Evolutionary conservation across 1,140 invertebrate species (phyloP), one percentile per base, ranked within the genome.

Genomic region (Adoxophyes honmai): DNA sequence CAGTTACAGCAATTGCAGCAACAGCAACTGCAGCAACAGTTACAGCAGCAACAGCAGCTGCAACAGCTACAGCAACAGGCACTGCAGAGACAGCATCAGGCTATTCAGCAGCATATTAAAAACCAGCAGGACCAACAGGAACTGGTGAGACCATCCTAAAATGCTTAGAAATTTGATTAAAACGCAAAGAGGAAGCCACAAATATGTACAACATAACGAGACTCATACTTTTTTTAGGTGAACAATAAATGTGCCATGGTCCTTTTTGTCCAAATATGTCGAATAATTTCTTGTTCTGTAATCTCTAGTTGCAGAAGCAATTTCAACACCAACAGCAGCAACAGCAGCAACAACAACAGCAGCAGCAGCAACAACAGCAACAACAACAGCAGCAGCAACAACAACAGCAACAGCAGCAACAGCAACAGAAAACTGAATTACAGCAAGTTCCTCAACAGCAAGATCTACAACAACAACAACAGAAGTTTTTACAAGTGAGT

Each of bases 1-100:
- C 88, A 90, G 44, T 89, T 87, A 60, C 78, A 85, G 37, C 86
- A 90, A 18, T 88, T 90, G 59, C 78, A 86, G 44, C 73, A 84
- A 11, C 90, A 90, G 44, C 81, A 66, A 34, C 73, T 66, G 36
- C 64, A 66, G 39, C 69, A 70, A 48, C 71, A 81, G 69, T 77
- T 59, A 16, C 55, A 73, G 59, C 73, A 73, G 15, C 82, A 83
- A 56, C 75, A 75, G 10, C 69, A 82, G 51, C 77, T 82, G 48
- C 71, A 76, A 16, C 75, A 79, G 60, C 70, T 75, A 14, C 59
- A 66, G 60, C 81, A 89, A 52, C 89, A 89, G 60, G 70, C 79
- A 8, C 55, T 81, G 54, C 76, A 83, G 36, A 61, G 74, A 34
- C 81, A 81, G 58, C 75, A 83, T 10, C 75, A 75, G 54, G 80